These are phyloP conservation scores for Orchestes rusci DNA, from an alignment of 2,888 invertebrate genomes.

Conservation along the genomic window DNA sequence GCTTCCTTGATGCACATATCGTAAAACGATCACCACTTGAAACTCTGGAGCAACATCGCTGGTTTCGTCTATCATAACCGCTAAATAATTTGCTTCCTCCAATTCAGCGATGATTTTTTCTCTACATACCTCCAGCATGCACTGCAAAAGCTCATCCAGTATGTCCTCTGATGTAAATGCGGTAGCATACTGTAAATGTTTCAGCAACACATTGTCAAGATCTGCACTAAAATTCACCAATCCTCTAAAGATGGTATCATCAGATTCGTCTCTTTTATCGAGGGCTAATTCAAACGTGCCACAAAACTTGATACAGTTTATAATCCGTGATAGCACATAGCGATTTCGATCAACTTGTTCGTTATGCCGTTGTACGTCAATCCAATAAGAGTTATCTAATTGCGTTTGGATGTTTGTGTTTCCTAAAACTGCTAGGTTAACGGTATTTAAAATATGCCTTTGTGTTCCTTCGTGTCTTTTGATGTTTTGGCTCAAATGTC, in stretches of 20 bases:
- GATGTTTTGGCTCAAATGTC: constrained; percentile 13
- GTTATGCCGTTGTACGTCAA: constrained; percentile 12
- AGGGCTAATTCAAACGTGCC: constrained; percentile 34
- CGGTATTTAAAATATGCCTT: constrained; percentile 10
- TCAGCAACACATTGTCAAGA: constrained; percentile 11
- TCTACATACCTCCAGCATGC: constrained; percentile 10
- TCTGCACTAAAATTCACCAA: constrained; percentile 17
- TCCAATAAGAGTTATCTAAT: constrained; percentile 5
- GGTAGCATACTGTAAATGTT: constrained; percentile 10
- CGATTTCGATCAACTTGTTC: constrained; percentile 21
- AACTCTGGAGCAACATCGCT: constrained; percentile 28
- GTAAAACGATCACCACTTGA: constrained; percentile 30
- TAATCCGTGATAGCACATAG: constrained; percentile 28
- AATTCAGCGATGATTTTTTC: constrained; percentile 27
- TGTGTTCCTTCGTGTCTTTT: constrained; percentile 19
- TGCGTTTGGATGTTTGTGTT: constrained; percentile 4
- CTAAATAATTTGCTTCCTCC: constrained; percentile 10
- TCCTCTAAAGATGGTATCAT: constrained; percentile 16
- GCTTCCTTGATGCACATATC: constrained; percentile 27
- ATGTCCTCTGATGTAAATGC: constrained; percentile 11
- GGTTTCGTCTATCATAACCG: constrained; percentile 33
- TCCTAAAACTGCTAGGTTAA: background rate
- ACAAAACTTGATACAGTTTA: constrained; percentile 35
- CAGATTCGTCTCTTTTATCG: constrained; percentile 2
- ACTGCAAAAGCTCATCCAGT: constrained; percentile 7